Percentiles rank a stretch among this genome's conserved stretches.
phyloP scores from a whole-genome alignment of 2,797 vertebrate genomes.

The Paguma larvata region DNA sequence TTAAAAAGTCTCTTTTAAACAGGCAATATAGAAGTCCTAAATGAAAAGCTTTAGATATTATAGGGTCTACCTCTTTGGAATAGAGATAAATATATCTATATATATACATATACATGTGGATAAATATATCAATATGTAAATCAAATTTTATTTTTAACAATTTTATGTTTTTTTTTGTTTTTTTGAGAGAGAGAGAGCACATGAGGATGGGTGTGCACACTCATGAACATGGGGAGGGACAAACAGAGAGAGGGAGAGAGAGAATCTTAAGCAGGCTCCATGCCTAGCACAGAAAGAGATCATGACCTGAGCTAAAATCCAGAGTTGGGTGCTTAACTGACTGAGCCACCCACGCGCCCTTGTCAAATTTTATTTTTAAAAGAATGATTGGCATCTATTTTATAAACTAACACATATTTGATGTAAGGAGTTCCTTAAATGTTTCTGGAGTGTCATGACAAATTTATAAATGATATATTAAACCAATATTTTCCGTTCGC shows the following conservation, averaged over 20 bases:
- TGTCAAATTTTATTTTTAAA: constrained; percentile 60
- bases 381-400: constrained; percentile 65
- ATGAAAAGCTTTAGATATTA: background rate
- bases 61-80: background rate
- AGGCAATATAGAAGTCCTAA: background rate
- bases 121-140: background rate
- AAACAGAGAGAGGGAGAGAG: no score
- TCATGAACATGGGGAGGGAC: no score
- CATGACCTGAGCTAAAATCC: no score
- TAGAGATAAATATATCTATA: background rate
- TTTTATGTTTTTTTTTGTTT: no score
- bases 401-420: constrained; percentile 62
- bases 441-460: constrained; percentile 23
- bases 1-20: background rate
- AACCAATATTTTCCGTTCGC: constrained; percentile 15
- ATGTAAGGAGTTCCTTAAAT: constrained; percentile 65
- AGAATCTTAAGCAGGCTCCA: no score
- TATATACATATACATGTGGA: background rate
- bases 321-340: no score
- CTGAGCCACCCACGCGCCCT: no score
- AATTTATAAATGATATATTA: constrained; percentile 54
- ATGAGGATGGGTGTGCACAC: no score
- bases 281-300: no score
- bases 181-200: no score
- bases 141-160: constrained; percentile 50